Conservation (phyloP, 2,888 invertebrate genomes). For the Drosophila longiperda region DNA sequence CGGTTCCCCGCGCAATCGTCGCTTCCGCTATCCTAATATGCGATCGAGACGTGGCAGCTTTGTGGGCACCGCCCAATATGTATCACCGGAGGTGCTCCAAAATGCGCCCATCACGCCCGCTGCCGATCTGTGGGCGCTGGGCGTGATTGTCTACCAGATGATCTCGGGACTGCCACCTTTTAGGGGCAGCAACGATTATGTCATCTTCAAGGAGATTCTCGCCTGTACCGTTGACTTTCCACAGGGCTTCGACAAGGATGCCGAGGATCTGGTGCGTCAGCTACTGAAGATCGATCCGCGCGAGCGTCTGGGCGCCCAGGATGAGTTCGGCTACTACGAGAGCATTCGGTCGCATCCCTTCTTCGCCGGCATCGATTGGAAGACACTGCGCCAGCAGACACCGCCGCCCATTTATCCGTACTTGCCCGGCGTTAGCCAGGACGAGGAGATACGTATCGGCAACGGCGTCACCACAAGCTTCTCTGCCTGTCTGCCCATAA, state of each 20-base stretch:
- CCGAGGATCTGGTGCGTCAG: conserved; percentile 94
- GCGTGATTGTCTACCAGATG: conserved; percentile 99
- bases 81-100: conserved; percentile 97
- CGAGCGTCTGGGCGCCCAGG: conserved; percentile 92
- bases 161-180: conserved; percentile 97
- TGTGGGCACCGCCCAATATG: conserved; percentile 99
- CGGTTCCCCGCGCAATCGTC: conserved; percentile 57
- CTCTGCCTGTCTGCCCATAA: conserved; percentile 85
- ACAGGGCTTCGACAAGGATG: conserved; percentile 93
- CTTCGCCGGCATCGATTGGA: conserved; percentile 93
- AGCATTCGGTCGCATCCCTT: conserved; percentile 95
- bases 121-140: conserved; percentile 98
- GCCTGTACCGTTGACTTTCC: conserved; percentile 96
- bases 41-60: conserved; percentile 90
- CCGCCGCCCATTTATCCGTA: conserved; percentile 94
- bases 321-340: conserved; percentile 89
- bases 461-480: conserved; percentile 86
- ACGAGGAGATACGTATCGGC: conserved; percentile 87
- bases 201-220: conserved; percentile 97
- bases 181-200: conserved; percentile 95
- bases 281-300: conserved; percentile 93
- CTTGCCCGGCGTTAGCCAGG: conserved; percentile 89
- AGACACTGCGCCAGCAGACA: conserved; percentile 90
- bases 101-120: conserved; percentile 91
- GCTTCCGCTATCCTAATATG: conserved; percentile 51